phyloP scores from a whole-genome alignment of 2,797 vertebrate species.

The Pteropus rufus region DNA sequence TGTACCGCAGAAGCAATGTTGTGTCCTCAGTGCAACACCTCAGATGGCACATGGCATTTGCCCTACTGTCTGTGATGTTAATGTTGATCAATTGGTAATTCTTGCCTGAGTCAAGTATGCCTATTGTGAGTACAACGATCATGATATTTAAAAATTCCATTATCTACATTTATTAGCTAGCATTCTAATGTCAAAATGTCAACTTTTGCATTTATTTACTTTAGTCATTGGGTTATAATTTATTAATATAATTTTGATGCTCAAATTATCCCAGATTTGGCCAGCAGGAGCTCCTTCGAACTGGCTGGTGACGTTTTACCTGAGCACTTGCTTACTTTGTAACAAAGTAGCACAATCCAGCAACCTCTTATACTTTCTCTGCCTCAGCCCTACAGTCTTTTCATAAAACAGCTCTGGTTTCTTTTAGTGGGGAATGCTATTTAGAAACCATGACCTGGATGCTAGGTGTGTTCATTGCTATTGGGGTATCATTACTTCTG shows the following conservation, averaged over 20 bases:
- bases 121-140: neutral
- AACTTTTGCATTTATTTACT: neutral
- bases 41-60: neutral
- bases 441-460: neutral
- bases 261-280: neutral
- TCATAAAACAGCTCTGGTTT: constrained; percentile 30
- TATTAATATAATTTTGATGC: neutral
- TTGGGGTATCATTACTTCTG: neutral
- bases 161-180: neutral
- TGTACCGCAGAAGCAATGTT: neutral
- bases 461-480: neutral
- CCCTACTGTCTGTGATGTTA: neutral
- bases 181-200: neutral
- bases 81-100: neutral
- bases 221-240: neutral
- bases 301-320: neutral
- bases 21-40: neutral
- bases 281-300: neutral
- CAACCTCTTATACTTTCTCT: neutral
- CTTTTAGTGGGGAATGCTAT: neutral
- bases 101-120: neutral
- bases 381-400: neutral
- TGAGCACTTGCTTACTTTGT: neutral
- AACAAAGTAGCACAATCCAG: neutral
- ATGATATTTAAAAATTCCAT: neutral